These are phyloP conservation scores for Phalacrocorax carbo DNA, from an alignment of 2,113 vertebrate genomes.

Conservation along the genomic window DNA sequence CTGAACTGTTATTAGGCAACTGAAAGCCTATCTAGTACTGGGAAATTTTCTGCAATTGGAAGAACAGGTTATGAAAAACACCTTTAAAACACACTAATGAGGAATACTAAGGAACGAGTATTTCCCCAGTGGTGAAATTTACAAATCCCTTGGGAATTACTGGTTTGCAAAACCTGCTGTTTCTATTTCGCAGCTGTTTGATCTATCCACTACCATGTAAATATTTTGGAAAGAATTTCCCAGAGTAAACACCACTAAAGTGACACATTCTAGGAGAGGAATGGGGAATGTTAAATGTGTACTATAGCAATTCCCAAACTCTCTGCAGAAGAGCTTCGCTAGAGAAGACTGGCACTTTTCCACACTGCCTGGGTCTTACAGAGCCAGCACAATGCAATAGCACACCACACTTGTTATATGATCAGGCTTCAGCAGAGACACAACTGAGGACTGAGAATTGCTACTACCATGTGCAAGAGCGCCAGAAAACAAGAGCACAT, in stretches of 20 bases:
- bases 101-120: background rate
- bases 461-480: background rate
- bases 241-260: background rate
- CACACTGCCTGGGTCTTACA: background rate
- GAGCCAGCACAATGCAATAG: fast-evolving
- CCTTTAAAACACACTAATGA: background rate
- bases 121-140: background rate
- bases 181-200: background rate
- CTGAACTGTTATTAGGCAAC: background rate
- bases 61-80: background rate
- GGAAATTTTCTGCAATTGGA: background rate
- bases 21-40: background rate
- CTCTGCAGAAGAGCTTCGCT: background rate
- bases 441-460: background rate
- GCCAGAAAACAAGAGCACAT: background rate
- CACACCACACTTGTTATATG: fast-evolving
- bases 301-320: background rate
- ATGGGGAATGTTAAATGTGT: background rate
- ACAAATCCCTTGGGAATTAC: background rate
- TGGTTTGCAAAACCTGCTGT: background rate
- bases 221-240: conserved; percentile 21
- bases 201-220: background rate
- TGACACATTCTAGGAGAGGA: background rate
- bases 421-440: background rate
- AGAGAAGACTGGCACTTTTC: background rate